Percentiles rank a stretch among this genome's conserved stretches.
phyloP scores from a whole-genome alignment of 1,140 invertebrate genomes.

The Glomeris maerens region DNA sequence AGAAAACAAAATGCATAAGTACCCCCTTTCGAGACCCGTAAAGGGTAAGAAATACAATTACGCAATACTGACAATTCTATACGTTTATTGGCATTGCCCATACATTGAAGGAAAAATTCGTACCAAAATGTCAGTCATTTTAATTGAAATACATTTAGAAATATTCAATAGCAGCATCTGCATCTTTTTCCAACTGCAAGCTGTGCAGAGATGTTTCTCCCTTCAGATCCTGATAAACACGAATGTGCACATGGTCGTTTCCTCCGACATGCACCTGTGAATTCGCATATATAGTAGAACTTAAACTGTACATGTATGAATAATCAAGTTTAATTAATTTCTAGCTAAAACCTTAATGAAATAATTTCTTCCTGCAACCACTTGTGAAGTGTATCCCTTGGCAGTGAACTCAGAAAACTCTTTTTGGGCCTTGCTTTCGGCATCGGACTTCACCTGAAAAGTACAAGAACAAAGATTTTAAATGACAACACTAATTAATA shows the following conservation, averaged over 20 bases:
- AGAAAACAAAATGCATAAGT: too few relatives aligned
- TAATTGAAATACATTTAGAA: not conserved
- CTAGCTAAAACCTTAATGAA: constrained; percentile 2
- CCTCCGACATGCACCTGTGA: not conserved
- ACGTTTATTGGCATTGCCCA: not conserved
- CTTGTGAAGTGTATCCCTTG: not conserved
- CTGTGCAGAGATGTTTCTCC: not conserved
- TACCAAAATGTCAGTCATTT: not conserved
- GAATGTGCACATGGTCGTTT: not conserved
- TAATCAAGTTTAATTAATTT: not conserved
- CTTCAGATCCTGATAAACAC: not conserved
- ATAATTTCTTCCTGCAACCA: not conserved
- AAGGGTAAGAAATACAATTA: too few relatives aligned
- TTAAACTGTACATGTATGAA: not conserved
- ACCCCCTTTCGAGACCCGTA: too few relatives aligned
- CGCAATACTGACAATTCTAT: too few relatives aligned
- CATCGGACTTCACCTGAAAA: not conserved
- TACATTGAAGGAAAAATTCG: not conserved
- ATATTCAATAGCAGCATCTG: not conserved
- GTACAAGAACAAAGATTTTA: not conserved
- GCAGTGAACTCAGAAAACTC: not conserved
- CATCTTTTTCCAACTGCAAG: not conserved
- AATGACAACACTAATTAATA: not conserved
- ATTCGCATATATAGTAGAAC: not conserved
- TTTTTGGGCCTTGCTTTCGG: not conserved